phyloP scores from a whole-genome alignment of 2,888 invertebrate species.

The Nowickia ferox region DNA sequence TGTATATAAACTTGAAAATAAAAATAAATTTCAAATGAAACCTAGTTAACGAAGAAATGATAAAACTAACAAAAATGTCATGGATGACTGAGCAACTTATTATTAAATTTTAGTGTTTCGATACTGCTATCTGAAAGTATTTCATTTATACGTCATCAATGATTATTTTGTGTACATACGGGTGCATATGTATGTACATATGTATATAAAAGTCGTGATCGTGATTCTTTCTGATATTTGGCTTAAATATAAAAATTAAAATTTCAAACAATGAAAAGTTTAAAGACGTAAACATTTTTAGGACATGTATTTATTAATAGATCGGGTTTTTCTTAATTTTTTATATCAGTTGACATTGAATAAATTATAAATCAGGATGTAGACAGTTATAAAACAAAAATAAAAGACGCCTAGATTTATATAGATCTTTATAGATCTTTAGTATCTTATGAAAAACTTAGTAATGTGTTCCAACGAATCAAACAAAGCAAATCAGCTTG shows the following conservation, averaged over 20 bases:
- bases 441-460: too few relatives aligned
- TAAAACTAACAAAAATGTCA: slow-evolving; percentile 15
- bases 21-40: slow-evolving; percentile 15
- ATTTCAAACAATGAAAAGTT: background rate
- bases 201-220: slow-evolving; percentile 16
- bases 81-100: slow-evolving; percentile 19
- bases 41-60: background rate
- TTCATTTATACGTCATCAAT: slow-evolving; percentile 18
- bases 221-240: background rate
- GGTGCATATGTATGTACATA: background rate
- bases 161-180: background rate
- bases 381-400: too few relatives aligned
- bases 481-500: too few relatives aligned
- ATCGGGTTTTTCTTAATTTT: background rate
- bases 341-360: background rate
- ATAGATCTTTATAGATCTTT: too few relatives aligned
- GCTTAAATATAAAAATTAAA: background rate
- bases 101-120: background rate
- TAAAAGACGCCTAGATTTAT: too few relatives aligned
- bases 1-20: slow-evolving; percentile 15
- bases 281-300: slow-evolving; percentile 1
- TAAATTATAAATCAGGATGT: background rate
- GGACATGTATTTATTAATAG: background rate
- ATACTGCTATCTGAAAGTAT: background rate
- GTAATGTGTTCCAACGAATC: too few relatives aligned